phyloP scores from a whole-genome alignment of 1,140 invertebrate species.

The Drosophila busckii region DNA sequence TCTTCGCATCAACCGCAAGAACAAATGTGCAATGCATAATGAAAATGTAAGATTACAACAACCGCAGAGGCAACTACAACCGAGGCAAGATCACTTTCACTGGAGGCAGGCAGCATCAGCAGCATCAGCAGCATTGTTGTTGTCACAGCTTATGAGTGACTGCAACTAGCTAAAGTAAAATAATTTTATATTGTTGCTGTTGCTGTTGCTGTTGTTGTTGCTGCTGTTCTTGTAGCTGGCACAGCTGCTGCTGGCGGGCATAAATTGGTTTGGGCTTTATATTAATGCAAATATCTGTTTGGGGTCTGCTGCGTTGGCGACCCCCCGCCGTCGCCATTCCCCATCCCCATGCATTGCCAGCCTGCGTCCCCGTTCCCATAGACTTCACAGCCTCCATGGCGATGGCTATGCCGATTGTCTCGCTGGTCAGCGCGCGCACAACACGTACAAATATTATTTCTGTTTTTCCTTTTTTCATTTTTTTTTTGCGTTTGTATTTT shows the following conservation, averaged over 20 bases:
- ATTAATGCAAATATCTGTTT: constrained; percentile 74
- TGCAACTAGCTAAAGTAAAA: constrained; percentile 8
- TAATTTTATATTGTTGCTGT: constrained; percentile 1
- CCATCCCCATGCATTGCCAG: constrained; percentile 18
- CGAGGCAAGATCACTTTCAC: constrained; percentile 68
- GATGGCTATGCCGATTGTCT: constrained; percentile 58
- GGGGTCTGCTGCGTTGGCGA: constrained; percentile 59
- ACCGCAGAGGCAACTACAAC: constrained; percentile 11
- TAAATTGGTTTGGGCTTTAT: constrained; percentile 71
- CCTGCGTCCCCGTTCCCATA: neutral
- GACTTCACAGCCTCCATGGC: constrained; percentile 18
- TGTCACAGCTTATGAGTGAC: constrained; percentile 1
- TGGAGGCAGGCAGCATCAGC: too few species aligned
- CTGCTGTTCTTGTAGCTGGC: constrained; percentile 14
- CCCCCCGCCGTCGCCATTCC: constrained; percentile 16
- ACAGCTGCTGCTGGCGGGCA: constrained; percentile 52
- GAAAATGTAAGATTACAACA: constrained; percentile 44
- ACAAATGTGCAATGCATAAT: constrained; percentile 59
- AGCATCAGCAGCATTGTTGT: too few species aligned
- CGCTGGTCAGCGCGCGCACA: constrained; percentile 13
- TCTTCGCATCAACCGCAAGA: constrained; percentile 48
- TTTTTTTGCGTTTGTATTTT: constrained; percentile 21
- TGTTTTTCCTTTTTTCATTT: constrained; percentile 12
- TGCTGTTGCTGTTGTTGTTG: constrained; percentile 18
- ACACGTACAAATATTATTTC: neutral